Conservation (phyloP, 1,140 invertebrate species). For the Bicyclus anynana region DNA sequence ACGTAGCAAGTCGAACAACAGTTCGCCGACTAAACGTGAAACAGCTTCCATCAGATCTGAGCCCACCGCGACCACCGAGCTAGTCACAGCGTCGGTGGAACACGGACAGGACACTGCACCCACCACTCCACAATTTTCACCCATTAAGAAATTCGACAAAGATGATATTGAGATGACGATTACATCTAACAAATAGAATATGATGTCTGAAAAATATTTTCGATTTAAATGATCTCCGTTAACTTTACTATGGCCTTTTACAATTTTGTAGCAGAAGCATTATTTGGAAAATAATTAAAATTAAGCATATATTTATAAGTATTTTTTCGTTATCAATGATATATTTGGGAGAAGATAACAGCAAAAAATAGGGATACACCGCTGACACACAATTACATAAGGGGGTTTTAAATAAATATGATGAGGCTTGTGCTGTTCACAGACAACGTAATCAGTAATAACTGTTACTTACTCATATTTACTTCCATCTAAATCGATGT, state of each 20-base stretch:
- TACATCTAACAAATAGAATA: conserved; percentile 4
- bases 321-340: too few relatives aligned
- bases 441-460: too few relatives aligned
- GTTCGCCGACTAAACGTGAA: conserved; percentile 47
- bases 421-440: too few relatives aligned
- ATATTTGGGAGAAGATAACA: too few relatives aligned
- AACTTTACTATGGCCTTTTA: not conserved
- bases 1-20: conserved; percentile 14
- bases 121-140: conserved; percentile 44
- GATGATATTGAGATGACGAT: conserved; percentile 38
- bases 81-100: conserved; percentile 58
- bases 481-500: too few relatives aligned
- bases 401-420: too few relatives aligned
- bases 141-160: conserved; percentile 27
- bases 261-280: too few relatives aligned
- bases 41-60: conserved; percentile 50
- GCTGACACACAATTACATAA: too few relatives aligned
- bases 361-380: too few relatives aligned
- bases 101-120: conserved; percentile 50
- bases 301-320: too few relatives aligned
- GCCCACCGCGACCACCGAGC: conserved; percentile 54
- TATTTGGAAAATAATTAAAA: not conserved
- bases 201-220: conserved; percentile 6
- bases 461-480: too few relatives aligned
- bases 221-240: not conserved